phyloP scores from a whole-genome alignment of 2,113 vertebrate genomes.

The Eubucco bourcierii region DNA sequence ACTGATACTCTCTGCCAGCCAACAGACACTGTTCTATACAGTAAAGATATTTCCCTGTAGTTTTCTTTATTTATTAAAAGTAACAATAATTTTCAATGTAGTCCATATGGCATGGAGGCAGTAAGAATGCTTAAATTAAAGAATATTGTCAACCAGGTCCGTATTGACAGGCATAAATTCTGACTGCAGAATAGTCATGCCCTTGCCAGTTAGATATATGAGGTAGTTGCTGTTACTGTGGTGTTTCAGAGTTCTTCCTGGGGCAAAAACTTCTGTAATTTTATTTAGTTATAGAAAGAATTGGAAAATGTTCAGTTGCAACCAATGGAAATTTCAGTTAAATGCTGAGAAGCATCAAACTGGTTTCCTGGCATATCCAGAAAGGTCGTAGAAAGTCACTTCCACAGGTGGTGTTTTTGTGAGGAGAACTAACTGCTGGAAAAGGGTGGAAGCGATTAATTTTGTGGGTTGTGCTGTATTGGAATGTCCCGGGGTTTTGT shows the following conservation, averaged over 20 bases:
- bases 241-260: background rate
- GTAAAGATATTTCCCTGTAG: background rate
- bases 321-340: constrained; percentile 9
- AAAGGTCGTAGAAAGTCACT: background rate
- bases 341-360: background rate
- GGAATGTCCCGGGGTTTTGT: background rate
- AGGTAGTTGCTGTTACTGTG: background rate
- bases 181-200: background rate
- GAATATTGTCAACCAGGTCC: background rate
- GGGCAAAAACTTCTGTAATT: background rate
- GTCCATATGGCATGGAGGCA: background rate
- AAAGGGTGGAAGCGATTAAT: background rate
- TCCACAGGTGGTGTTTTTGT: background rate
- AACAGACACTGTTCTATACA: background rate
- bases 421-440: background rate
- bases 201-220: background rate
- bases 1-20: background rate
- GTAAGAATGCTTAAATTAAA: background rate
- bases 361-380: background rate
- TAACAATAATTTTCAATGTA: background rate
- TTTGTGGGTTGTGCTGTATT: background rate
- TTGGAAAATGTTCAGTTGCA: background rate
- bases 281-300: background rate
- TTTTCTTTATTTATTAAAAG: background rate
- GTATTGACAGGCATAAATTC: background rate